A percentile compares a stretch with the other conserved stretches of the same genome.
Evolutionary conservation across 2,113 vertebrate genomes (phyloP).

Genomic region (Sitta europaea): DNA sequence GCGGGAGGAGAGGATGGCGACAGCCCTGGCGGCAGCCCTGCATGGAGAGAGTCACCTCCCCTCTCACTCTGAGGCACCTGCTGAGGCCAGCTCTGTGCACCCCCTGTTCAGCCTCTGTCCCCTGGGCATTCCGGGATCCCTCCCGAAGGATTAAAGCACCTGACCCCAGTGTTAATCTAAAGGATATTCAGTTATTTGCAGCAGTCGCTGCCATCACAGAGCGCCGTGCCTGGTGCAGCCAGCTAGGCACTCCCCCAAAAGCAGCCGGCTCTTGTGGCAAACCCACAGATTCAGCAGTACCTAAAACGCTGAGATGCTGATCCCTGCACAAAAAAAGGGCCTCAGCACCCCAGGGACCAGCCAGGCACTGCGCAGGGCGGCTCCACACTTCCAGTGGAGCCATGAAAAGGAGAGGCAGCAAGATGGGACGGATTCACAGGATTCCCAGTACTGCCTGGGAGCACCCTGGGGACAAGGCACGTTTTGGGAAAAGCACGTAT

Average conservation of each 20-base stretch:
- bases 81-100: no score
- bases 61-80: fast-evolving
- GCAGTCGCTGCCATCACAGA: not conserved
- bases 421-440: fast-evolving
- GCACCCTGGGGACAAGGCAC: not conserved
- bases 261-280: not conserved
- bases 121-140: fast-evolving
- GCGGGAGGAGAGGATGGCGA: not conserved
- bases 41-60: not conserved
- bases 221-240: fast-evolving
- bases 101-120: not conserved
- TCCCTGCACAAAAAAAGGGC: not conserved
- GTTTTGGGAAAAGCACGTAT: fast-evolving
- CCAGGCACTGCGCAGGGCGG: not conserved
- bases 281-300: not conserved
- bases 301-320: not conserved
- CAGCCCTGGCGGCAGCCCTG: not conserved
- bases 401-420: fast-evolving
- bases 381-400: fast-evolving
- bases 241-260: not conserved
- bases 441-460: not conserved
- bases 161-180: not conserved
- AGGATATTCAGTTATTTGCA: not conserved
- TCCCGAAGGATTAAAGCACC: not conserved
- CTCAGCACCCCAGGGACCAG: not conserved